Evolutionary conservation across 2,888 invertebrate species (phyloP).

Genomic region (Argyresthia albistria): DNA sequence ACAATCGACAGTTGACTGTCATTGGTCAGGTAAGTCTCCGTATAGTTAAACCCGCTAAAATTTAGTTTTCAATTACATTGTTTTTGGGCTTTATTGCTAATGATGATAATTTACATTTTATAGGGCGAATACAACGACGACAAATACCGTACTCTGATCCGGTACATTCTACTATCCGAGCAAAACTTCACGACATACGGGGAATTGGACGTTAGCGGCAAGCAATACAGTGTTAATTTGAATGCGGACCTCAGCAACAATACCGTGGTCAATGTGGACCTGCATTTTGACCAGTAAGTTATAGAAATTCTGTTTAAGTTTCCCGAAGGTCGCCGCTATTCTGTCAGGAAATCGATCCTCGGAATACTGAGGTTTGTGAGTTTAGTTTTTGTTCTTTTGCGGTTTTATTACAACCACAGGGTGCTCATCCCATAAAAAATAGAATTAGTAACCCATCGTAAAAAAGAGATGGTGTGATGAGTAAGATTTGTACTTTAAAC

Average conservation of each 20-base stretch:
- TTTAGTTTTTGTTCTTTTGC: no score
- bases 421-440: no score
- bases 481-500: no score
- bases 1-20: conserved; percentile 77
- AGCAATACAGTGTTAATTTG: conserved; percentile 77
- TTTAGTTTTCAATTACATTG: no score
- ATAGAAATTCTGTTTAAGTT: neutral
- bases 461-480: no score
- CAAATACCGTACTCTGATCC: conserved; percentile 77
- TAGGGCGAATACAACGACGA: conserved; percentile 76
- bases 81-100: no score
- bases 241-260: conserved; percentile 77
- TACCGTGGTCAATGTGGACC: conserved; percentile 76
- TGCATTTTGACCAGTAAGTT: conserved; percentile 85
- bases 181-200: conserved; percentile 76
- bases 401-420: no score
- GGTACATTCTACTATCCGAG: conserved; percentile 73
- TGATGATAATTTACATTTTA: no score
- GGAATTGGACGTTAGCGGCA: conserved; percentile 77
- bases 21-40: conserved; percentile 72
- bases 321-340: neutral
- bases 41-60: no score
- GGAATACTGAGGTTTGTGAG: no score
- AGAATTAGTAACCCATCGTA: no score
- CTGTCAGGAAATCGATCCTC: no score